These are phyloP conservation scores for Mylabris sibirica DNA, from an alignment of 2,888 invertebrate genomes.

Conservation along the genomic window DNA sequence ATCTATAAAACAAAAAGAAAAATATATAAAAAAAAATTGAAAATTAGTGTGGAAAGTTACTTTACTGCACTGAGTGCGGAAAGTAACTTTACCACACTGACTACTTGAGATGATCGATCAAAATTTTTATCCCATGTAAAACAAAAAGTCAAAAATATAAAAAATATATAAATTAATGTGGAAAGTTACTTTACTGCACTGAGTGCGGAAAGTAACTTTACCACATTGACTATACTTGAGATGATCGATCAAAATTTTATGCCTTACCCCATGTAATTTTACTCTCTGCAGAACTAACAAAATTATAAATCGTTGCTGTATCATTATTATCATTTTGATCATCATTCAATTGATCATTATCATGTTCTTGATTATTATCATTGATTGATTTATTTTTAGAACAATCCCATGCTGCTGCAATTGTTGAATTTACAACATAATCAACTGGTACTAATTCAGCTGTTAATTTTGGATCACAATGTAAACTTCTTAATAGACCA, in stretches of 20 bases:
- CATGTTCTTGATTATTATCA: conserved; percentile 46
- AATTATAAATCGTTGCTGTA: conserved; percentile 79
- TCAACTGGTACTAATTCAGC: conserved; percentile 74
- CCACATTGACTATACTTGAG: no score
- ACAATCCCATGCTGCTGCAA: conserved; percentile 44
- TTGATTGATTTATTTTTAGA: conserved; percentile 47
- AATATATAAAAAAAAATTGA: no score
- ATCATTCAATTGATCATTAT: background rate
- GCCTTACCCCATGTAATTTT: conserved; percentile 79
- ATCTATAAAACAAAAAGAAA: conserved; percentile 53
- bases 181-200: no score
- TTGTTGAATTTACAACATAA: conserved; percentile 45
- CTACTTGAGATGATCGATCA: no score
- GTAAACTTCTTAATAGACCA: conserved; percentile 69
- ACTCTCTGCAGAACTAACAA: conserved; percentile 82
- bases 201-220: no score
- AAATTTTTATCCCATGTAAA: no score
- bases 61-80: no score
- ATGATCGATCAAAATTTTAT: background rate
- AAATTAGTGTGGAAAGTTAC: no score
- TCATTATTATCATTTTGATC: conserved; percentile 47
- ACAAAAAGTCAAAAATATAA: no score
- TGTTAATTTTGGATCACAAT: conserved; percentile 62
- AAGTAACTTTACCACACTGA: no score
- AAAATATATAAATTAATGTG: no score